Evolutionary conservation across 2,888 invertebrate genomes (phyloP).

Genomic region (Tupiocoris notatus): DNA sequence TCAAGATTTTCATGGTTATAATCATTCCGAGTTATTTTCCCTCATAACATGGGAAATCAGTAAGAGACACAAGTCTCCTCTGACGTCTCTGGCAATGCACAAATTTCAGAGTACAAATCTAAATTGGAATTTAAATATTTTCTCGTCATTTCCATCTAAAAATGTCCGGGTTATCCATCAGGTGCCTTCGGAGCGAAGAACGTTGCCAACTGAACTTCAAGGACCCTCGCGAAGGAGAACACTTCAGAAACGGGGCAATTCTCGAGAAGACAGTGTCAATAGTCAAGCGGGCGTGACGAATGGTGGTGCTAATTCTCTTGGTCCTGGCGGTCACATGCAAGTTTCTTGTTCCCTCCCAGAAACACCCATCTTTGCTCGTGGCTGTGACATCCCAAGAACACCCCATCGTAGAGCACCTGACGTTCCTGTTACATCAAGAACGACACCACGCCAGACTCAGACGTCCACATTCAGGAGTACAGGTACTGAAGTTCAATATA

Average conservation of each 20-base stretch:
- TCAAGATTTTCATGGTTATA: too few species aligned
- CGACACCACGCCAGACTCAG: constrained; percentile 46
- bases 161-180: too few species aligned
- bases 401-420: constrained; percentile 69
- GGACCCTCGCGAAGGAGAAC: constrained; percentile 59
- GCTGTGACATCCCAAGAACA: constrained; percentile 79
- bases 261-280: constrained; percentile 24
- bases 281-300: constrained; percentile 36
- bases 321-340: constrained; percentile 63
- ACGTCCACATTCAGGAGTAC: constrained; percentile 43
- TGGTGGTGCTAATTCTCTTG: constrained; percentile 52
- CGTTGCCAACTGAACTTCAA: constrained; percentile 69
- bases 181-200: constrained; percentile 62
- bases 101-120: too few species aligned
- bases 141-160: too few species aligned
- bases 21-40: too few species aligned
- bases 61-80: too few species aligned
- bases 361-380: constrained; percentile 82
- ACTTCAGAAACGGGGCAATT: constrained; percentile 54
- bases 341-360: constrained; percentile 86
- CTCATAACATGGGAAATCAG: too few species aligned
- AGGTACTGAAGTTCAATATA: too few species aligned
- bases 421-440: constrained; percentile 56
- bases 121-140: too few species aligned
- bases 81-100: too few species aligned